Conservation (phyloP, 2,113 vertebrate genomes). For the Upupa epops region DNA sequence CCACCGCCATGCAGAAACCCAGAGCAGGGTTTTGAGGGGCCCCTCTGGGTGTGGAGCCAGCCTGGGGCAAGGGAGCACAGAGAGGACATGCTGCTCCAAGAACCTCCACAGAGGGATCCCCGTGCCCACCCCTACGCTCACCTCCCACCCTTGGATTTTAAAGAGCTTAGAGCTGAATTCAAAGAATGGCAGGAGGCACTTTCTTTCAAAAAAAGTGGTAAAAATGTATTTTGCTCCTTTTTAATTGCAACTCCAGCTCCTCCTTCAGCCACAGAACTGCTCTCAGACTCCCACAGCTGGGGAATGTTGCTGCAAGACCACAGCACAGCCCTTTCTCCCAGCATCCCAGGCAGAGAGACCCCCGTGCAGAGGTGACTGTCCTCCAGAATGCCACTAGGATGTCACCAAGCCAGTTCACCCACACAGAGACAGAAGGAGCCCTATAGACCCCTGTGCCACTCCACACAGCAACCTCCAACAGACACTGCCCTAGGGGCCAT, state of each 20-base stretch:
- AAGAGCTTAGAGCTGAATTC: neutral
- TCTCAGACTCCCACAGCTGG: neutral
- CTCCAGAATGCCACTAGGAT: neutral
- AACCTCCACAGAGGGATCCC: neutral
- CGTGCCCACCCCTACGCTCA: fast-evolving
- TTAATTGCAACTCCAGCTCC: neutral
- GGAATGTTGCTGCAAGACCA: neutral
- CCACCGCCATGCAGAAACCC: neutral
- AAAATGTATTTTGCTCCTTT: neutral
- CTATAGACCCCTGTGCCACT: neutral
- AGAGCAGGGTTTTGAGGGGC: neutral
- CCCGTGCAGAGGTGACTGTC: neutral
- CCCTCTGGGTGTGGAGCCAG: neutral
- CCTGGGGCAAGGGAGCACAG: neutral
- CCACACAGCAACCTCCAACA: neutral
- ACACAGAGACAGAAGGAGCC: neutral
- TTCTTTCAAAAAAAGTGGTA: neutral
- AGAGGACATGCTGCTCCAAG: neutral
- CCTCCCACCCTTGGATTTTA: fast-evolving
- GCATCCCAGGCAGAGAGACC: neutral
- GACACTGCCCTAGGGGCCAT: neutral
- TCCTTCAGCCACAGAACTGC: neutral
- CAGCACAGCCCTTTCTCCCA: neutral
- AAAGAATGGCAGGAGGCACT: neutral
- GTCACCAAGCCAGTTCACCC: neutral